Base-by-base conservation (phyloP, 2,888 invertebrate species). In the Tipula lateralis region DNA sequence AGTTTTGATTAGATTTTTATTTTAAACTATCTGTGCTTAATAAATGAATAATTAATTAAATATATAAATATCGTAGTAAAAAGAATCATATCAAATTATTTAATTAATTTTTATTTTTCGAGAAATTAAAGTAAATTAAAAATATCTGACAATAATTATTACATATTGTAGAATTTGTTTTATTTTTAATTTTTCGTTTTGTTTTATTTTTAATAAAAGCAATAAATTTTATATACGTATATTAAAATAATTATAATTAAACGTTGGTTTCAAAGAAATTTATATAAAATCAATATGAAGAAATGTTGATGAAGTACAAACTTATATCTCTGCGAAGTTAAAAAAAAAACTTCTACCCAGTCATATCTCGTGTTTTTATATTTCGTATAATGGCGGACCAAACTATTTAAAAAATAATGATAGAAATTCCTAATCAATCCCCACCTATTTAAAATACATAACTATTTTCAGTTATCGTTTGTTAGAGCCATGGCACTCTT, bases 401-500 rank as follows among this genome's bases (percentile, higher is more conserved):
- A 66, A 24, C 19, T 66, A 66, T 9, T 66, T 66, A 24, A 66
- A 66, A 66, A n/a, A 44, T 7, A 44, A 44, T 5, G 3, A 32
- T 12, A 39, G 2, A 39, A 39, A 39, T 12, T 24, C 66, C 66
- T 66, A 66, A 66, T 66, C 66, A 66, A 66, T 66, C 24, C 66
- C 66, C 66, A 66, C 66, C 66, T 66, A 9, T 66, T 66, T 66
- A 66, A 66, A 66, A 66, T 24, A 66, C 19, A 12, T 12, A 81
- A 81, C 24, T 30, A 82, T 82, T 30, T 44, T 39, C n/a, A n/a
- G n/a, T 39, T 39, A 39, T 39, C 29, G 12, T 16, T 82, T 80
- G n/a, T 19, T 66, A 66, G 82, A 82, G 82, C 82, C 82, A 82
- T 82, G 82, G 82, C 82, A 82, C 82, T 82, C 32, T 30, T 81